Base-by-base conservation (phyloP, 1,140 invertebrate genomes). In the Augochlora pura region DNA sequence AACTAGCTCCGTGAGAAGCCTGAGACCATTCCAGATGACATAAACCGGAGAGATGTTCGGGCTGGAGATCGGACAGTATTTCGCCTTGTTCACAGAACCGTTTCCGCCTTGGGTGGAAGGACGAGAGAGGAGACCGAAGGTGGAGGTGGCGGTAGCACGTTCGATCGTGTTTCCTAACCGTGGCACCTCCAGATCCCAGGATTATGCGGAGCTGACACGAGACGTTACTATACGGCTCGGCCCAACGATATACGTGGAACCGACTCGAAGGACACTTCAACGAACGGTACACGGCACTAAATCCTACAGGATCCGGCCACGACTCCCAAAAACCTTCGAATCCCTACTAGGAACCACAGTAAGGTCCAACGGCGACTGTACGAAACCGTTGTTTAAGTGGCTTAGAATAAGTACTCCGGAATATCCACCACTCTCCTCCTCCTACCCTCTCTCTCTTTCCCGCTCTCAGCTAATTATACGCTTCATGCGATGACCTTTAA, bases 111-210 rank as follows among this genome's bases (percentile, higher is more conserved):
- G 60, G 68, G 62, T 69, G 81, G 82, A 73, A 81, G 72, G 66
- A 80, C 74, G 59, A 66, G 49, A 38, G 67, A 7, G 27, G 27
- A 66, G 42, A n/a, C 18, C 3, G 39, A 39, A 49, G 32, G 39
- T 7, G n/a, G 9, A 39, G 12, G 78, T 70, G 81, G 83, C 63
- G 83, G 66, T 67, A 32, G 69, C 77, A 84, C 77, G 86, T 88
- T 85, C 87, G 88, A 90, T 89, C 88, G 89, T 91, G 90, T 91
- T 91, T 89, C 88, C 89, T 88, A 87, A 87, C 89, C 85, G 81
- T 87, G 81, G 86, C 86, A 89, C 86, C 84, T 89, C 87, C 75
- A 89, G 88, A 91, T 91, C 91, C 87, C 79, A 62, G 90, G 90
- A 90, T 91, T 91, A 91, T 88, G 85, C 87, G 80, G 85, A 73